phyloP scores from a whole-genome alignment of 2,888 invertebrate genomes.

The Lochmaea capreae region DNA sequence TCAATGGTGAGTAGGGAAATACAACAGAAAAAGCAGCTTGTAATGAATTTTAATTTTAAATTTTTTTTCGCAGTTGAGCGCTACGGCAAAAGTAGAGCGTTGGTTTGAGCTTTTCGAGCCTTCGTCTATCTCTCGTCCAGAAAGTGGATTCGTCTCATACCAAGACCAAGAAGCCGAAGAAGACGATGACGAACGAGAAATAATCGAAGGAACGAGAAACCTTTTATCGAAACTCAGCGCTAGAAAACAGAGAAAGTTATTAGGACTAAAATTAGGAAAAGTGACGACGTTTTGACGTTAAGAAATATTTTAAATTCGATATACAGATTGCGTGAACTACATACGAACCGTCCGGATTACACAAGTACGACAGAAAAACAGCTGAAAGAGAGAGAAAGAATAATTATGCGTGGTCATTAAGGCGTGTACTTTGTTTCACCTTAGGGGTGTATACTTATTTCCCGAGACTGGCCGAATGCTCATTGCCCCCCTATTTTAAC shows the following conservation, averaged over 20 bases:
- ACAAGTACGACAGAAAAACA: too few species aligned
- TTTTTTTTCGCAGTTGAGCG: slow-evolving; percentile 72
- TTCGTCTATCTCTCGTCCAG: slow-evolving; percentile 76
- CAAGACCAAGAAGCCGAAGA: slow-evolving; percentile 69
- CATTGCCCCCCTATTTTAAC: too few species aligned
- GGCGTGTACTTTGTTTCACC: too few species aligned
- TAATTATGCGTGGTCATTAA: too few species aligned
- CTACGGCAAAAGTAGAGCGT: slow-evolving; percentile 82
- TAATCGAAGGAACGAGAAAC: slow-evolving; percentile 75
- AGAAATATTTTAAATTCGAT: slow-evolving; percentile 25
- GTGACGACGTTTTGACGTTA: slow-evolving; percentile 75
- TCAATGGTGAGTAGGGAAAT: too few species aligned
- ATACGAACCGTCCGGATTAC: too few species aligned
- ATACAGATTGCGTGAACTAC: too few species aligned
- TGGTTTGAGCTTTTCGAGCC: slow-evolving; percentile 82
- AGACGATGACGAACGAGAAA: slow-evolving; percentile 71
- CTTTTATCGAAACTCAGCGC: slow-evolving; percentile 77
- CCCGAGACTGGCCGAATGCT: too few species aligned
- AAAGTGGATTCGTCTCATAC: slow-evolving; percentile 80
- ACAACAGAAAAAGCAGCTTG: too few species aligned
- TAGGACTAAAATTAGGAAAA: slow-evolving; percentile 77
- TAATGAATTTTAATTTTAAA: too few species aligned
- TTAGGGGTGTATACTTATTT: too few species aligned
- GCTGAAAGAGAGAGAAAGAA: too few species aligned
- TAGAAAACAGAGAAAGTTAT: slow-evolving; percentile 76